These are phyloP conservation scores for Rhopalosiphum maidis DNA, from an alignment of 1,140 invertebrate species.

Conservation along the genomic window DNA sequence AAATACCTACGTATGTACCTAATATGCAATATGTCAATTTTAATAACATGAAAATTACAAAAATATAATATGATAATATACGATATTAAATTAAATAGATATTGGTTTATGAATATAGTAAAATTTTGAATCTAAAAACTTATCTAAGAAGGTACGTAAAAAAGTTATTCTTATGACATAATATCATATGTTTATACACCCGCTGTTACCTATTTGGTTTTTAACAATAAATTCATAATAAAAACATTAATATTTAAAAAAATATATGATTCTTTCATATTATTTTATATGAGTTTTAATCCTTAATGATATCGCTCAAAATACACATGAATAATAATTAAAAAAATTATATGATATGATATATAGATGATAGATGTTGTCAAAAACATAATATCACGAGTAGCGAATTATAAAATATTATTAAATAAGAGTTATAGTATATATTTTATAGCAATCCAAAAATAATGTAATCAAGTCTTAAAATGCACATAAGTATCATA, in stretches of 20 bases:
- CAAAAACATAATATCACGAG: neutral
- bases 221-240: neutral
- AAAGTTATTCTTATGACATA: neutral
- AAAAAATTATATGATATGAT: neutral
- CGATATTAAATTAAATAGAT: neutral
- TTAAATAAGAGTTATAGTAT: too few relatives aligned
- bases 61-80: neutral
- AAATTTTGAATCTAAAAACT: neutral
- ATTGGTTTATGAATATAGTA: neutral
- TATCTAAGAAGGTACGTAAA: neutral
- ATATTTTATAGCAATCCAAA: neutral
- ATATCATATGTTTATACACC: neutral
- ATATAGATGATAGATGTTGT: neutral
- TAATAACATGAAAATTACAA: neutral
- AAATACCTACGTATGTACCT: neutral
- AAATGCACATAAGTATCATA: neutral
- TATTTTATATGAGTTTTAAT: neutral
- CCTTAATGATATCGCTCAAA: neutral
- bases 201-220: neutral
- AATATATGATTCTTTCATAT: neutral
- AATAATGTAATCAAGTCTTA: neutral
- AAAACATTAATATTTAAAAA: neutral
- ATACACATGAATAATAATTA: neutral
- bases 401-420: neutral
- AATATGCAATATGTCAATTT: neutral